Evolutionary conservation across 2,888 invertebrate species (phyloP).

Genomic region (Balanococcus diminutus): DNA sequence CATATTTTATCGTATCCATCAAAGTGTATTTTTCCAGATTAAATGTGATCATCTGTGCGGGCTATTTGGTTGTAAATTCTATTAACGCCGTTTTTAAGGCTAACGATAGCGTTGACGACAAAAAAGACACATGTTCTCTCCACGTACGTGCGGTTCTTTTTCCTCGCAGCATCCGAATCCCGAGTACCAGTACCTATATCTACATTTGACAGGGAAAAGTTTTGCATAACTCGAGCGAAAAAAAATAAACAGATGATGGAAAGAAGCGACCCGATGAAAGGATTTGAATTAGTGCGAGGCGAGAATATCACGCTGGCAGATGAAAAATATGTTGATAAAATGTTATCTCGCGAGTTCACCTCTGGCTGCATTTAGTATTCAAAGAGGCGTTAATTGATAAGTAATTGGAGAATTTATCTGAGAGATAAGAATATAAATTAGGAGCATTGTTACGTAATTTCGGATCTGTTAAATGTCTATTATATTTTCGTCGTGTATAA

Average conservation of each 20-base stretch:
- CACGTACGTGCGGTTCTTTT: neutral
- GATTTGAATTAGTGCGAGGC: neutral
- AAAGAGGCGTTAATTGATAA: conserved; percentile 32
- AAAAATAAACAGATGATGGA: neutral
- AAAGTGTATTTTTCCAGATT: neutral
- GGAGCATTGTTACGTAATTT: conserved; percentile 33
- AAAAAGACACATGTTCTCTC: neutral
- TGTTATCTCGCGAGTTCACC: neutral
- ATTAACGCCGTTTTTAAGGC: neutral
- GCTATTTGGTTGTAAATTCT: neutral
- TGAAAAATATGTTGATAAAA: neutral
- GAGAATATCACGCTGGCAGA: conserved; percentile 14
- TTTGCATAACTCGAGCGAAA: neutral
- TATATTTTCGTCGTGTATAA: conserved; percentile 9
- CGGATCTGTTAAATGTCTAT: conserved; percentile 25
- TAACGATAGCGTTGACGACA: neutral
- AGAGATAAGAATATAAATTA: conserved; percentile 25
- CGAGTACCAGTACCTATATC: neutral
- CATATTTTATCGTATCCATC: neutral
- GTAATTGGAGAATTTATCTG: conserved; percentile 26
- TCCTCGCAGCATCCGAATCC: neutral
- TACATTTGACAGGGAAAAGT: neutral
- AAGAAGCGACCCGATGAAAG: neutral
- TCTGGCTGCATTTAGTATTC: neutral
- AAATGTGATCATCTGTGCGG: neutral